A percentile compares a stretch with the other conserved stretches of the same genome.
These are phyloP conservation scores for Saturnia pavonia DNA, from an alignment of 2,888 invertebrate species.

Conservation along the genomic window DNA sequence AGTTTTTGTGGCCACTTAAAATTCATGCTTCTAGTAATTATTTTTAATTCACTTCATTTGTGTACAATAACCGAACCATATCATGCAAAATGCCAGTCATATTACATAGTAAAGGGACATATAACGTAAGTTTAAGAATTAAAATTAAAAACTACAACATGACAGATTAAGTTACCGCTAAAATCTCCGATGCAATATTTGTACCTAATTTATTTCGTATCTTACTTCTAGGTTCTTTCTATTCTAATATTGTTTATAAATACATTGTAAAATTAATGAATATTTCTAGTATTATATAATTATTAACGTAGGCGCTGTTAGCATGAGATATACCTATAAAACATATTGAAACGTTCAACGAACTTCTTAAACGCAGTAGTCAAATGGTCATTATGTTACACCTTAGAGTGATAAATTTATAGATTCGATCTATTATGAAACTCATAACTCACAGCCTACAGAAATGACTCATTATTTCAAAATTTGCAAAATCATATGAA, in stretches of 20 bases:
- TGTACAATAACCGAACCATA: too few relatives aligned
- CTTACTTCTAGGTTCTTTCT: too few relatives aligned
- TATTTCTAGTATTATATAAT: not conserved
- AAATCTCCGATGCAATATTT: too few relatives aligned
- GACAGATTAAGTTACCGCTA: too few relatives aligned
- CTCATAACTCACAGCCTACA: constrained; percentile 48
- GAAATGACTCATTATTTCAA: constrained; percentile 51
- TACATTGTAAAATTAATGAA: not conserved
- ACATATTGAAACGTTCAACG: not conserved
- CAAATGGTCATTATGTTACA: constrained; percentile 50
- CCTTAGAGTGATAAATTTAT: constrained; percentile 54
- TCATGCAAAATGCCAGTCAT: too few relatives aligned
- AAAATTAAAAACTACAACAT: too few relatives aligned
- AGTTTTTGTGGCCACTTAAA: too few relatives aligned
- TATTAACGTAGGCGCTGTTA: not conserved
- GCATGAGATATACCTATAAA: not conserved
- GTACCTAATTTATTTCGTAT: too few relatives aligned
- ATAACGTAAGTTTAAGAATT: too few relatives aligned
- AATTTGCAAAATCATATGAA: constrained; percentile 47
- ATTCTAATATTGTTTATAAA: not conserved
- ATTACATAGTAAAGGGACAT: too few relatives aligned
- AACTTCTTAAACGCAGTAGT: constrained; percentile 22
- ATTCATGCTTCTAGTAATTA: too few relatives aligned
- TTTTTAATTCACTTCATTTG: too few relatives aligned
- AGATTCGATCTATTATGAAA: constrained; percentile 50